A percentile compares a stretch with the other conserved stretches of the same genome.
Evolutionary conservation across 2,797 vertebrate genomes (phyloP).

Genomic region (Onychomys leucogaster): DNA sequence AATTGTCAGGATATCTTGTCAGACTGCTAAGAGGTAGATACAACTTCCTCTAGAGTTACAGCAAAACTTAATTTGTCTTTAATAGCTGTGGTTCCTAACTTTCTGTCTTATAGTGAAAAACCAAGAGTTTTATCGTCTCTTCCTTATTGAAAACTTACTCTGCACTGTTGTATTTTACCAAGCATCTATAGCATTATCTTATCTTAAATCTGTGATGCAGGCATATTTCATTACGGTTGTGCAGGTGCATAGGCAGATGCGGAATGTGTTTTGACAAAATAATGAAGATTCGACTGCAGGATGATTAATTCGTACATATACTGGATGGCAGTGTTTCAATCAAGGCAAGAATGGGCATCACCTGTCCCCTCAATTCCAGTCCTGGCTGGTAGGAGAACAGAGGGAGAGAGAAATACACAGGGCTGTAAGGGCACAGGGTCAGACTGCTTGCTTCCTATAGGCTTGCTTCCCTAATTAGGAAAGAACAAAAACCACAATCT

Average conservation of each 20-base stretch:
- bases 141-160: slow-evolving; percentile 8
- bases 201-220: not conserved
- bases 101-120: slow-evolving; percentile 49
- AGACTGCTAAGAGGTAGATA: not conserved
- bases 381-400: not conserved
- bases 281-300: not conserved
- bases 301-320: not conserved
- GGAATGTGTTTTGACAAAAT: not conserved
- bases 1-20: not conserved
- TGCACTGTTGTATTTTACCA: not conserved
- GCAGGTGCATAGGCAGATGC: not conserved
- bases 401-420: not conserved
- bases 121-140: slow-evolving; percentile 18
- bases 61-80: not conserved
- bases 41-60: not conserved
- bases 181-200: not conserved
- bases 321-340: not conserved
- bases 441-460: not conserved
- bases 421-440: not conserved
- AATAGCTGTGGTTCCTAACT: not conserved
- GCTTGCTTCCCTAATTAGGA: not conserved
- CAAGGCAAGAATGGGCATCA: not conserved
- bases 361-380: not conserved
- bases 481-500: not conserved
- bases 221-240: not conserved